phyloP scores from a whole-genome alignment of 2,888 invertebrate genomes.

The Dolichopus griseipennis region DNA sequence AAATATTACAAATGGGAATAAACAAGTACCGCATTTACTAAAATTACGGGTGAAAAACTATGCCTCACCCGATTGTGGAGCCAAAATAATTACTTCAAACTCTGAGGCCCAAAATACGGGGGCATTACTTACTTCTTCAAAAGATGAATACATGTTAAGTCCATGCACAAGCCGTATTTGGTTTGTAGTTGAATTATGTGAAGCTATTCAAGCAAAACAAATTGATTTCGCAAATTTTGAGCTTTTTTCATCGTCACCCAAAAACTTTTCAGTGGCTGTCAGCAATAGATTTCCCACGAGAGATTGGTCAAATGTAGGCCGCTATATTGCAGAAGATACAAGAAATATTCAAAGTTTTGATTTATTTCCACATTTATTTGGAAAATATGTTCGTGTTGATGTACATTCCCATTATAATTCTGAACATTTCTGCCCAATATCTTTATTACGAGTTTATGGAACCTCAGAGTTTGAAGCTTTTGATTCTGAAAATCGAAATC shows the following conservation, averaged over 20 bases:
- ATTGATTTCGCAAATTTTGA: constrained; percentile 96
- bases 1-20: constrained; percentile 47
- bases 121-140: constrained; percentile 77
- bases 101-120: constrained; percentile 82
- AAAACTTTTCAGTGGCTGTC: constrained; percentile 78
- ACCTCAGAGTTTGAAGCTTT: constrained; percentile 86
- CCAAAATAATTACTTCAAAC: constrained; percentile 89
- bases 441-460: constrained; percentile 88
- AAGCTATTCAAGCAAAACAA: constrained; percentile 90
- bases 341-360: constrained; percentile 79
- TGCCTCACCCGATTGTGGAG: constrained; percentile 94
- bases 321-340: constrained; percentile 79
- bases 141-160: constrained; percentile 97
- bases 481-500: constrained; percentile 68
- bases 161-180: constrained; percentile 87
- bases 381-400: constrained; percentile 85
- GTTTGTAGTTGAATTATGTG: constrained; percentile 97
- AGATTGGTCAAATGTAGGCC: constrained; percentile 85
- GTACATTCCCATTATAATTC: constrained; percentile 89
- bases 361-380: constrained; percentile 70
- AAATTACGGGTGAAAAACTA: constrained; percentile 84
- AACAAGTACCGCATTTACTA: constrained; percentile 46
- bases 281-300: constrained; percentile 84
- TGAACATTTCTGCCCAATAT: constrained; percentile 96
- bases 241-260: constrained; percentile 92